Evolutionary conservation across 1,140 invertebrate genomes (phyloP).

Genomic region (Drosophila sucinea): DNA sequence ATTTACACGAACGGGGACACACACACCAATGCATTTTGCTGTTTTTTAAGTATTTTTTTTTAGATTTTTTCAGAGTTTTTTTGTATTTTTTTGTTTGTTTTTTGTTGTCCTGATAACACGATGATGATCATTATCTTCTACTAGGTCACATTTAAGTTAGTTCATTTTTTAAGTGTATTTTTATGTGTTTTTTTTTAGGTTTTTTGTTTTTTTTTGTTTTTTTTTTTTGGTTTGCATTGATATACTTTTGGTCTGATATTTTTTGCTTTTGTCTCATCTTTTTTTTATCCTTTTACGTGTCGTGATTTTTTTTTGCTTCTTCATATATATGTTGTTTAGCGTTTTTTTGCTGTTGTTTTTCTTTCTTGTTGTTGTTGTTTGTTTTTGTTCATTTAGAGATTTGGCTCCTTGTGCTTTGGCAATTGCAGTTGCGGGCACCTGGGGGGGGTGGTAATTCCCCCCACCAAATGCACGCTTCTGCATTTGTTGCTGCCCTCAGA

Average conservation of each 20-base stretch:
- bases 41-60: constrained; percentile 72
- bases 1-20: constrained; percentile 78
- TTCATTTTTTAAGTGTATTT: constrained; percentile 76
- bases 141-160: constrained; percentile 79
- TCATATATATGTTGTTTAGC: constrained; percentile 22
- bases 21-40: constrained; percentile 79
- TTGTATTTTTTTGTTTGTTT: constrained; percentile 63
- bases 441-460: not conserved
- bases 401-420: constrained; percentile 46
- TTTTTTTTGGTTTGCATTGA: constrained; percentile 79
- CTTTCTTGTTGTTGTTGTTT: constrained; percentile 24
- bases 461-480: constrained; percentile 22
- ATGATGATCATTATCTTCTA: constrained; percentile 72
- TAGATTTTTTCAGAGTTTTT: constrained; percentile 60
- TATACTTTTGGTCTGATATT: constrained; percentile 77
- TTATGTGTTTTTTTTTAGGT: constrained; percentile 67
- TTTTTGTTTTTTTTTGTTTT: constrained; percentile 71
- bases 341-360: constrained; percentile 45
- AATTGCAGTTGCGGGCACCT: constrained; percentile 21
- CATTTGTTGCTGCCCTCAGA: constrained; percentile 62
- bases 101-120: constrained; percentile 70
- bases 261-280: constrained; percentile 55
- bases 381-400: constrained; percentile 44
- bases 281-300: constrained; percentile 64
- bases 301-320: constrained; percentile 56